Conservation (phyloP, 2,888 invertebrate genomes). For the Drosophila yooni region DNA sequence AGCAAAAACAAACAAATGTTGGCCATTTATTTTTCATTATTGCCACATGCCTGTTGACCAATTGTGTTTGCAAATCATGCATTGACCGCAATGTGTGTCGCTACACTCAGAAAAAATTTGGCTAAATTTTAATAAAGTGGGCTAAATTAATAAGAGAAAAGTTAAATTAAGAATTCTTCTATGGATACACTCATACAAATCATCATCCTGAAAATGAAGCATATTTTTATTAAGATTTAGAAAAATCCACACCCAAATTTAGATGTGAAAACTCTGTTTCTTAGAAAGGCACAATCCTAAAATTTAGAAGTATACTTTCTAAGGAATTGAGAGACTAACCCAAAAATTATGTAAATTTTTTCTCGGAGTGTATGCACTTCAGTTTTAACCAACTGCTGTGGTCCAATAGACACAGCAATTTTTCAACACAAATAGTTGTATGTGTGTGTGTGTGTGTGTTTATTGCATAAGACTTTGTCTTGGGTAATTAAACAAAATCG, state of each 20-base stretch:
- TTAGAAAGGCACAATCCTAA: neutral
- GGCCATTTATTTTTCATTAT: constrained; percentile 32
- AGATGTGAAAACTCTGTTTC: neutral
- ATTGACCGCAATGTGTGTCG: constrained; percentile 48
- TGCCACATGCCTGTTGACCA: constrained; percentile 35
- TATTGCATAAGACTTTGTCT: constrained; percentile 44
- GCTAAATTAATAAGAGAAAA: neutral
- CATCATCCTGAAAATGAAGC: rapidly evolving
- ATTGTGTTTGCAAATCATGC: constrained; percentile 68
- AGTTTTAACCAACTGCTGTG: constrained; percentile 18
- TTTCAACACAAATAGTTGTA: constrained; percentile 13
- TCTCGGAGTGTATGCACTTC: constrained; percentile 3
- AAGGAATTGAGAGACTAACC: neutral
- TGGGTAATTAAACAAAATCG: constrained; percentile 64
- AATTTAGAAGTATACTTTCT: neutral
- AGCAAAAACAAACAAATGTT: constrained; percentile 21
- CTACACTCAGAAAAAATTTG: neutral
- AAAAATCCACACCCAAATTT: neutral
- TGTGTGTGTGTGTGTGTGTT: constrained; percentile 1
- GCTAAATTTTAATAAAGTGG: neutral
- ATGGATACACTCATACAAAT: too few species aligned
- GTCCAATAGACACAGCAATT: constrained; percentile 43
- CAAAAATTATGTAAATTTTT: neutral
- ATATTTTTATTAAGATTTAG: too few species aligned
- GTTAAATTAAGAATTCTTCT: neutral